Percentiles rank a stretch among this genome's conserved stretches.
Conservation (phyloP, 2,888 invertebrate genomes). For the Caenorhabditis angaria region DNA sequence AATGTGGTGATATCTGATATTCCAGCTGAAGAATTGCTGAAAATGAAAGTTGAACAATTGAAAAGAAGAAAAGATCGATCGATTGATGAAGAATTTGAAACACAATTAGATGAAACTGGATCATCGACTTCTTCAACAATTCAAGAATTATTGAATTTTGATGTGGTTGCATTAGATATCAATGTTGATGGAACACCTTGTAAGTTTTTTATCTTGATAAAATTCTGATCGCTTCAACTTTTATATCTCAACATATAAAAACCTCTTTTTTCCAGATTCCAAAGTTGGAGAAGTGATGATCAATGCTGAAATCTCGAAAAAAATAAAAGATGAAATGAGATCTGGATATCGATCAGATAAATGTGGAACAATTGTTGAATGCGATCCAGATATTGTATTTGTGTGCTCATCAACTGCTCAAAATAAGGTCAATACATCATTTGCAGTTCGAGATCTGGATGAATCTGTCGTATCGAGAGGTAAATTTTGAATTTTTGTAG, state of each 20-base stretch:
- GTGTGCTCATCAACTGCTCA: conserved; percentile 15
- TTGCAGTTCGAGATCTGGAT: not conserved
- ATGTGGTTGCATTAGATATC: conserved; percentile 36
- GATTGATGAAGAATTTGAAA: conserved; percentile 18
- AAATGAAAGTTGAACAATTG: conserved; percentile 29
- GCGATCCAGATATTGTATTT: conserved; percentile 21
- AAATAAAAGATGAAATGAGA: conserved; percentile 25
- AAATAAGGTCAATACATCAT: not conserved
- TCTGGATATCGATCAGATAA: conserved; percentile 20
- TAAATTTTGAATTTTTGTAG: not conserved
- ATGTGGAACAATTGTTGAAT: conserved; percentile 29
- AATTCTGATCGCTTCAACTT: too few relatives aligned
- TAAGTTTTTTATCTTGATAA: too few relatives aligned
- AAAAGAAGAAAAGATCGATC: conserved; percentile 11
- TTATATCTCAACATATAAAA: not conserved
- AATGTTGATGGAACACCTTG: conserved; percentile 30
- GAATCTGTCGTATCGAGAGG: not conserved
- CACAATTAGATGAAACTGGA: conserved; percentile 20
- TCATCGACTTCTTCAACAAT: conserved; percentile 12
- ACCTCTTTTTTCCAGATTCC: conserved; percentile 16
- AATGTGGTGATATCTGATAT: conserved; percentile 29
- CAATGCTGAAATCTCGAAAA: conserved; percentile 12
- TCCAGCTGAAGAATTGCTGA: conserved; percentile 25
- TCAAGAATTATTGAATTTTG: conserved; percentile 23
- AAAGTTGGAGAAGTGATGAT: conserved; percentile 13